These are phyloP conservation scores for Linyphia triangularis DNA, from an alignment of 2,888 invertebrate genomes.

Conservation along the genomic window DNA sequence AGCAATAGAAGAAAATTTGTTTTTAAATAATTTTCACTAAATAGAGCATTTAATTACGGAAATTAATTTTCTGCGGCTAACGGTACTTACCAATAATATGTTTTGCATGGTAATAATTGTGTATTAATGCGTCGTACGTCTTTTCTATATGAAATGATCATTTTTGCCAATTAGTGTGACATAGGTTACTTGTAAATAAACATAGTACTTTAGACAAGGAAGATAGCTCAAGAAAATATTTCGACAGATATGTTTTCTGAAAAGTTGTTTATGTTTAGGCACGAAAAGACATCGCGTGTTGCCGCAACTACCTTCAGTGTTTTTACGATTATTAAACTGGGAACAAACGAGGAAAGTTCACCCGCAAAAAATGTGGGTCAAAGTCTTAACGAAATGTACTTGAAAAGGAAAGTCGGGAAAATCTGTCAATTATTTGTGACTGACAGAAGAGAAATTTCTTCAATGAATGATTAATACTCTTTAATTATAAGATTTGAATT, in stretches of 20 bases:
- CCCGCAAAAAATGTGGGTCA: slow-evolving; percentile 9
- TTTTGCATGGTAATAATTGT: too few relatives aligned
- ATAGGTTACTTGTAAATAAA: neutral
- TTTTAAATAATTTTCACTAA: too few relatives aligned
- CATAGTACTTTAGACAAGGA: neutral
- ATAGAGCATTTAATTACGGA: too few relatives aligned
- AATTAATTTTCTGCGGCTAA: too few relatives aligned
- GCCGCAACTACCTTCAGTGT: neutral
- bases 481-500: too few relatives aligned
- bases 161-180: neutral
- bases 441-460: neutral
- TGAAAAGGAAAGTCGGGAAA: slow-evolving; percentile 7
- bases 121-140: too few relatives aligned
- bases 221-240: neutral
- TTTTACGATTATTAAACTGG: neutral
- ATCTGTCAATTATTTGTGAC: neutral
- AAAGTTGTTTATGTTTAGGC: neutral
- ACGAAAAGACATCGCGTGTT: neutral
- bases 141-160: neutral
- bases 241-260: neutral
- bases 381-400: neutral
- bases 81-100: too few relatives aligned
- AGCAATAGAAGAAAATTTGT: too few relatives aligned
- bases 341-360: slow-evolving; percentile 16
- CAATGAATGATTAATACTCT: neutral